Evolutionary conservation across 2,113 vertebrate genomes (phyloP), one percentile per base, ranked within the genome.

Genomic region (Alligator sinensis): DNA sequence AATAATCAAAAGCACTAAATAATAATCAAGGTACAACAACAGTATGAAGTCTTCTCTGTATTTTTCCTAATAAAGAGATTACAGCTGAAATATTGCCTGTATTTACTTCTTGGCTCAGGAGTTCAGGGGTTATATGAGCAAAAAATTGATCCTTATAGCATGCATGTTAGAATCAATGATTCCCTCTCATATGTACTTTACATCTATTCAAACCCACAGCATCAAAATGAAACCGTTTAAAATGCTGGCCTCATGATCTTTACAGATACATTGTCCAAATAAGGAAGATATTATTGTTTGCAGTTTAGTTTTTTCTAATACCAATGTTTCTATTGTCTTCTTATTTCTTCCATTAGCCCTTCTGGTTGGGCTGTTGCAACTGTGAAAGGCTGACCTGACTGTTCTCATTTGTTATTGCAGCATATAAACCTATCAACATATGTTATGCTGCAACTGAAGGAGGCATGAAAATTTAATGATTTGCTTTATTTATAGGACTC

Each of bases 381-480:
- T 94, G 72, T 91, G 82, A 95, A 95, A 88, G 80, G 88, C 86
- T 94, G 93, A 89, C 95, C 94, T 94, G 78, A 93, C 94, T 90
- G 93, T 91, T 93, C 80, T 93, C 10, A 86, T 89, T 81, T 88
- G 22, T 94, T 88, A 76, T 88, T 94, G 80, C 70, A 38, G 72
- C 77, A 22, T 84, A 30, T 82, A 54, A 94, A 79, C 64, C 80
- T 95, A 87, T 93, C 90, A 94, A 79, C 38, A 74, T 78, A 77
- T 22, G 89, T 93, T 91, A 82, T 74, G 62, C 72, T 84, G 75
- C 66, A 92, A 30, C 25, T 91, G 4, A 7, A 9, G n/a, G 64
- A 9, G 30, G 54, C 7, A 2, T 24, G 17, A 27, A 72, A 47
- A 61, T 25, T 4, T 27, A 1, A 19, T 8, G 3, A 21, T 86